Base-by-base conservation (phyloP, 2,797 vertebrate genomes). In the Linurgus olivaceus region DNA sequence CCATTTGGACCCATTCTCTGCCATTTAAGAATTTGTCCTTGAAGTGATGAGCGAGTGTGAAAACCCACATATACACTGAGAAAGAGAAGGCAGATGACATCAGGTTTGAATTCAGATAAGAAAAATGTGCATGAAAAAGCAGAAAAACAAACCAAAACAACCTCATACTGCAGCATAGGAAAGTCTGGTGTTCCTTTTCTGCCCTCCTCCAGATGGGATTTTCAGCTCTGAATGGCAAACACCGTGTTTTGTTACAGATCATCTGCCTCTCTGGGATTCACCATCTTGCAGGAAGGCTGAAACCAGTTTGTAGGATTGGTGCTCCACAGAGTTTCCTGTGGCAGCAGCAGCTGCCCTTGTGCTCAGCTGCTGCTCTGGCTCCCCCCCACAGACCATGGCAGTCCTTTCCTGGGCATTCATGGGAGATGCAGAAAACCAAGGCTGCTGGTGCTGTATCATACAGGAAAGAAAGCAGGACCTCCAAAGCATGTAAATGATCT, bases 81-180 rank as follows among this genome's bases (percentile, higher is more conserved):
- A 35, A 86, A 72, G 13, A 26, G 37, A 84, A 93, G 47, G 40
- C 33, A 86, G 45, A 84, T 90, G 63, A 92, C 55, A 88, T 73
- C 48, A 86, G 71, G 18, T 37, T 90, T 90, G 74, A 95, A 86
- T 79, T 67, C 63, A 94, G 70, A 93, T 79, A 28, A 95, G 40
- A 95, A 93, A 84, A 85, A 88, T 51, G 31, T 67, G 17, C 40
- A 54, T 44, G 37, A 63, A 93, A 90, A 40, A 59, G 11, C 1
- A 48, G 54, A 7, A 17, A 20, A 42, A 57, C 10, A 45, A 45
- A 45, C 20, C 13, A 25, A 73, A 72, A 38, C 58, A 61, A 44
- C 24, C 5, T 78, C 55, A 59, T 59, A 26, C 14, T n/a, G 44
- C 40, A 63, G 37, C 29, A 42, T 12, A 58, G 28, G 59, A 68